Evolutionary conservation across 2,113 vertebrate species (phyloP).

Genomic region (Salvelinus alpinus): DNA sequence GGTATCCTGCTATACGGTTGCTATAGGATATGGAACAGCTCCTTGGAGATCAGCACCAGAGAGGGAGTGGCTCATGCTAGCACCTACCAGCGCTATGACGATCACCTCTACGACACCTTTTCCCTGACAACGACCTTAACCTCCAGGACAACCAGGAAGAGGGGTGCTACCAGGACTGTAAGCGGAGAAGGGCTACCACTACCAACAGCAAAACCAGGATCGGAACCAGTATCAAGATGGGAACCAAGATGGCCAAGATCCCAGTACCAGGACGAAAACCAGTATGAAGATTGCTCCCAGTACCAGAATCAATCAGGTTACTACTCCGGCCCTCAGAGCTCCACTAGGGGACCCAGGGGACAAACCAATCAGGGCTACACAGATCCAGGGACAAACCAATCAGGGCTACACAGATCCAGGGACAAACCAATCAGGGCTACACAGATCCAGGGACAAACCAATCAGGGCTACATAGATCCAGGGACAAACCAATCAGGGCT

Average conservation of each 20-base stretch:
- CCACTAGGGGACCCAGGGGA: background rate
- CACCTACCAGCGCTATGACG: slow-evolving; percentile 90
- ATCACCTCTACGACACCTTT: slow-evolving; percentile 85
- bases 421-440: too few species aligned
- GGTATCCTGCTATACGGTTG: slow-evolving; percentile 92
- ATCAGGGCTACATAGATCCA: too few species aligned
- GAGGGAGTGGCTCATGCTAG: slow-evolving; percentile 90
- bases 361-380: background rate
- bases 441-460: too few species aligned
- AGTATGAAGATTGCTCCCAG: background rate
- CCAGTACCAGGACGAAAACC: slow-evolving; percentile 7
- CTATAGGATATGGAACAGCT: slow-evolving; percentile 97
- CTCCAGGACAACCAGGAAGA: slow-evolving; percentile 69
- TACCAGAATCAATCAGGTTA: slow-evolving; percentile 33
- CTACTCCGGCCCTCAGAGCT: slow-evolving; percentile 47
- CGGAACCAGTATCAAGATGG: slow-evolving; percentile 16
- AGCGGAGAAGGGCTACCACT: slow-evolving; percentile 66
- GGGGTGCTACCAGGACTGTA: slow-evolving; percentile 81
- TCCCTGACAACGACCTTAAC: slow-evolving; percentile 70
- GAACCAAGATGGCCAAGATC: background rate
- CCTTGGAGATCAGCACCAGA: slow-evolving; percentile 85
- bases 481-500: too few species aligned
- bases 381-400: too few species aligned
- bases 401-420: too few species aligned
- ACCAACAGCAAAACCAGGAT: slow-evolving; percentile 31